phyloP scores from a whole-genome alignment of 2,113 vertebrate species.

The Rattus rattus region DNA sequence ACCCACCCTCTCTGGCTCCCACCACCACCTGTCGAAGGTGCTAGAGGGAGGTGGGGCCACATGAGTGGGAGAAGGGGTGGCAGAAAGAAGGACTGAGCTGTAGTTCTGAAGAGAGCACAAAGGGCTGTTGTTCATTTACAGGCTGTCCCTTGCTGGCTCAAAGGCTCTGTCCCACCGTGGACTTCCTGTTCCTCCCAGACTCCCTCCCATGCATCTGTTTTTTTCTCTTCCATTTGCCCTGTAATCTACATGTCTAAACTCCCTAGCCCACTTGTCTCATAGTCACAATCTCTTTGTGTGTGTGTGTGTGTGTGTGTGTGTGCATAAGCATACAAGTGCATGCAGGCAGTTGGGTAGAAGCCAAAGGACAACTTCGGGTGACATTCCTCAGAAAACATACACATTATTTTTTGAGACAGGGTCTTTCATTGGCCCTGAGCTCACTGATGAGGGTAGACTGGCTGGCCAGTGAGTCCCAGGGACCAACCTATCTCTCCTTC shows the following conservation, averaged over 20 bases:
- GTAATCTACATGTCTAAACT: background rate
- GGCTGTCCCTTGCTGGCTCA: no score
- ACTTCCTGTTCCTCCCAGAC: background rate
- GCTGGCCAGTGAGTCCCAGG: background rate
- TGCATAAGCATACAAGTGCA: no score
- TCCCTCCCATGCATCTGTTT: no score
- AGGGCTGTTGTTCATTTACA: background rate
- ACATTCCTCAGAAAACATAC: background rate
- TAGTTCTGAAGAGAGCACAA: background rate
- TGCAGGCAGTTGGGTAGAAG: background rate
- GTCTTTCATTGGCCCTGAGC: background rate
- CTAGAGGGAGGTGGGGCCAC: fast-evolving
- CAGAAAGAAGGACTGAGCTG: background rate
- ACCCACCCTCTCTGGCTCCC: fast-evolving
- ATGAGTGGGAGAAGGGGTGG: background rate
- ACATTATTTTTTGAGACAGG: background rate
- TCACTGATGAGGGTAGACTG: background rate
- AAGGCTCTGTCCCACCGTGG: background rate
- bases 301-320: no score
- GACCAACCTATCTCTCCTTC: background rate
- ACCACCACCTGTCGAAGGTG: background rate
- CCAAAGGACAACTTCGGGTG: background rate
- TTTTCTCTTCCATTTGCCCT: background rate
- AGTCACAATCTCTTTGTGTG: background rate
- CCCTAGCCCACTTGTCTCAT: background rate